A percentile compares a stretch with the other conserved stretches of the same genome.
Conservation (phyloP, 2,888 invertebrate species). For the Campopleginae sp. region DNA sequence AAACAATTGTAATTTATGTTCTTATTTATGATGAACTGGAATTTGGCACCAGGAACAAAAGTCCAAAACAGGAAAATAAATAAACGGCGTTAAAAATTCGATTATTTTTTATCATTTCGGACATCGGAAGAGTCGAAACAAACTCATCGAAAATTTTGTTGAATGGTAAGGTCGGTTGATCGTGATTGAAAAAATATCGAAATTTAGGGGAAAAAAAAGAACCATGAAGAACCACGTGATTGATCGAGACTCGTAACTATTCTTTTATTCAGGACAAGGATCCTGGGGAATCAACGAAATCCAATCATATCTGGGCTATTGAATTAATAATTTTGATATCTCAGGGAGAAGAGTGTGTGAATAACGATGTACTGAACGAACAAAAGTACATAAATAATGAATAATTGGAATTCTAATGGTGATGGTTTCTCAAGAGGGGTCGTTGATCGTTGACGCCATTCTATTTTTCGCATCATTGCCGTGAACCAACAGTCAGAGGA, state of each 20-base stretch:
- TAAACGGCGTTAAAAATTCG: too few relatives aligned
- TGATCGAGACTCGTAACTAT: background rate
- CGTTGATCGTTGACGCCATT: slow-evolving; percentile 45
- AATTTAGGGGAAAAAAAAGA: too few relatives aligned
- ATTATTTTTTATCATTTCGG: too few relatives aligned
- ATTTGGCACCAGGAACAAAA: too few relatives aligned
- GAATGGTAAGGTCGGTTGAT: too few relatives aligned
- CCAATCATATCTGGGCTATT: background rate
- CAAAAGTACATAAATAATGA: slow-evolving; percentile 43
- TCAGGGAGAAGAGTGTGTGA: background rate
- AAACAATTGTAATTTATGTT: too few relatives aligned
- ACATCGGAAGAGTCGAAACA: too few relatives aligned
- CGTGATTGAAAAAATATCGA: too few relatives aligned
- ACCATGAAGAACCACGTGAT: too few relatives aligned
- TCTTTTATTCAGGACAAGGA: background rate
- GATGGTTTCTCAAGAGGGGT: slow-evolving; percentile 32
- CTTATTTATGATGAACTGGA: too few relatives aligned
- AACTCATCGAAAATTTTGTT: too few relatives aligned
- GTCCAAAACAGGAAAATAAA: too few relatives aligned
- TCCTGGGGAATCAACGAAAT: background rate
- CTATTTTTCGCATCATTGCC: slow-evolving; percentile 16
- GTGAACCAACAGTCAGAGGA: slow-evolving; percentile 28
- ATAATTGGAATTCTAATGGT: slow-evolving; percentile 45
- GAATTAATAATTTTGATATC: background rate
- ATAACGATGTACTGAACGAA: slow-evolving; percentile 9